Conservation (phyloP, 2,888 invertebrate genomes). For the Acrobasis consociella region DNA sequence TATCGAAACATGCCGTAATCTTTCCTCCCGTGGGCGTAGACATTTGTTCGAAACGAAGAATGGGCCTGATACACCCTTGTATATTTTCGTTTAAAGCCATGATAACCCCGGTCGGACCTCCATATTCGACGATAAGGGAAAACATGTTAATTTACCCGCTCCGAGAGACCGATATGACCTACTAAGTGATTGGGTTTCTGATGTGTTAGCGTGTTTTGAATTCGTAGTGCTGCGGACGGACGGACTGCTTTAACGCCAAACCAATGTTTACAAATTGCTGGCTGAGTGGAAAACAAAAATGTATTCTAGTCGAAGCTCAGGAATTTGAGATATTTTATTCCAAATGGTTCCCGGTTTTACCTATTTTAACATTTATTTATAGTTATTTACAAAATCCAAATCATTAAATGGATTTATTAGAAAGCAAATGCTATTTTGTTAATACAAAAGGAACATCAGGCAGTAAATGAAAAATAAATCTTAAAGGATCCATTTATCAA, state of each 20-base stretch:
- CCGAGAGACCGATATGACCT: constrained; percentile 73
- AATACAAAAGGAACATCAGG: neutral
- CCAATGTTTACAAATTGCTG: constrained; percentile 77
- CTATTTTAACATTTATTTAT: neutral
- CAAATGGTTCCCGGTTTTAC: constrained; percentile 32
- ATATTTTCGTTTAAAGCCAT: constrained; percentile 71
- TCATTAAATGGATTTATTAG: neutral
- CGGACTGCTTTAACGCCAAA: constrained; percentile 53
- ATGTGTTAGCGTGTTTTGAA: constrained; percentile 72
- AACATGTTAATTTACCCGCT: constrained; percentile 78
- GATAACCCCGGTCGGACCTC: constrained; percentile 71
- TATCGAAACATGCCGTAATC: constrained; percentile 74
- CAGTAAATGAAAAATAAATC: neutral
- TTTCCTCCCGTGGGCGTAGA: constrained; percentile 73
- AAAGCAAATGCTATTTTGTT: neutral
- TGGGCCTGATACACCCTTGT: constrained; percentile 56
- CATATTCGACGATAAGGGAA: constrained; percentile 77
- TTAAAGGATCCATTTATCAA: constrained; percentile 2
- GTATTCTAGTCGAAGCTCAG: constrained; percentile 31
- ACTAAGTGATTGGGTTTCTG: constrained; percentile 80
- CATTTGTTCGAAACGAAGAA: constrained; percentile 68
- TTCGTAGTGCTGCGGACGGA: constrained; percentile 55
- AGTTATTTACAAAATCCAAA: neutral
- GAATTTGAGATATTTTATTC: constrained; percentile 59
- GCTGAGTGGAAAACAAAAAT: constrained; percentile 54